Percentiles rank a stretch among this genome's conserved stretches.
Evolutionary conservation across 2,113 vertebrate species (phyloP).

Genomic region (Eulacestoma nigropectus): DNA sequence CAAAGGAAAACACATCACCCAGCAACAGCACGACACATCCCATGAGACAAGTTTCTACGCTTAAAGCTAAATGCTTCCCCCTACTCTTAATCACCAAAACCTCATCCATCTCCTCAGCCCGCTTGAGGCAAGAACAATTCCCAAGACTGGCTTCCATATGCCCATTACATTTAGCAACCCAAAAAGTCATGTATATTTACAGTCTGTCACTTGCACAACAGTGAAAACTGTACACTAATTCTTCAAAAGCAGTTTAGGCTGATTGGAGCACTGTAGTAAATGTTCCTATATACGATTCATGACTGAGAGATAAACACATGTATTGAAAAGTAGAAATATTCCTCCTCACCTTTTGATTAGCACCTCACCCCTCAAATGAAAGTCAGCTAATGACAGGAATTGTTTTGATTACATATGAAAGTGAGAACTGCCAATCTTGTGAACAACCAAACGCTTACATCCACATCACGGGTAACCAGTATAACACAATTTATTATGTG

Average conservation of each 20-base stretch:
- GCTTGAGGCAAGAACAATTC: not conserved
- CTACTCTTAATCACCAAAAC: not conserved
- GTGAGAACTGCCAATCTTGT: not conserved
- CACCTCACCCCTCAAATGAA: rapidly evolving
- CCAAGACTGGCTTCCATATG: not conserved
- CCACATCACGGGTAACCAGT: not conserved
- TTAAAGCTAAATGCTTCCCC: not conserved
- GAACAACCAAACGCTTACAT: not conserved
- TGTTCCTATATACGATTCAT: not conserved
- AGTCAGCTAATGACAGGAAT: not conserved
- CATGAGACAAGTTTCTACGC: not conserved
- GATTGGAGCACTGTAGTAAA: not conserved
- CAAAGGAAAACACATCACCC: not conserved
- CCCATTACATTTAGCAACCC: not conserved
- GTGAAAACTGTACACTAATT: not conserved
- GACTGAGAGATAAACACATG: not conserved
- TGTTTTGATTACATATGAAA: not conserved
- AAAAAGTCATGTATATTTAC: not conserved
- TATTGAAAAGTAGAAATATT: not conserved
- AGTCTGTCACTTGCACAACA: not conserved
- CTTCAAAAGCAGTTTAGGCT: not conserved
- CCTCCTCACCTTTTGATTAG: not conserved
- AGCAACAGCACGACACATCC: constrained; percentile 7
- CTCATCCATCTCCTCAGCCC: not conserved
- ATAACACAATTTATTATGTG: not conserved